These are phyloP conservation scores for Chrysolina oricalcia DNA, from an alignment of 2,888 invertebrate genomes.

Conservation along the genomic window DNA sequence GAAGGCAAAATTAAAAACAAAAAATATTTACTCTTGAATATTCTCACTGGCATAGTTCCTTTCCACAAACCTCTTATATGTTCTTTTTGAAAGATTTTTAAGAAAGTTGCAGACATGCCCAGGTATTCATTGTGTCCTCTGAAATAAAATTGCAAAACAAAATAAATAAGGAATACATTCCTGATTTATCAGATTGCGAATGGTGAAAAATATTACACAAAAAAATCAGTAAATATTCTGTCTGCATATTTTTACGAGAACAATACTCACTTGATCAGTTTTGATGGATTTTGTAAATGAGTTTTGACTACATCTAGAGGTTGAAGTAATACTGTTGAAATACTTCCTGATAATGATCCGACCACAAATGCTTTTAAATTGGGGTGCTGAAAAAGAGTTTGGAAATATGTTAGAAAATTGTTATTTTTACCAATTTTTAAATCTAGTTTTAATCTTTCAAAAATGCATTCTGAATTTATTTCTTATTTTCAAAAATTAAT, in stretches of 20 bases:
- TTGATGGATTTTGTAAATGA: constrained; percentile 38
- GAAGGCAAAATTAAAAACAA: neutral
- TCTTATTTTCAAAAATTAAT: too few species aligned
- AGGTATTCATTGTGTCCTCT: constrained; percentile 19
- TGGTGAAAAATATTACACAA: neutral
- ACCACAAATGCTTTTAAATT: constrained; percentile 35
- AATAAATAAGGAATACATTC: too few species aligned
- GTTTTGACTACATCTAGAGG: constrained; percentile 42
- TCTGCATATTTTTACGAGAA: neutral
- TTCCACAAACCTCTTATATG: constrained; percentile 39
- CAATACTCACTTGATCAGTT: constrained; percentile 26
- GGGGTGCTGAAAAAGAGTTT: constrained; percentile 35
- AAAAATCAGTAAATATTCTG: constrained; percentile 9
- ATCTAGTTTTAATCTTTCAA: too few species aligned
- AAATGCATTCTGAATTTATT: too few species aligned
- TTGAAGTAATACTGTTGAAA: constrained; percentile 36
- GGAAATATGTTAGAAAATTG: neutral
- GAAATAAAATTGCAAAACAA: constrained; percentile 8
- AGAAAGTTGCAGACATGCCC: constrained; percentile 23
- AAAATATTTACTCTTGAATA: neutral
- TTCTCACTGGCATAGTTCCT: constrained; percentile 39
- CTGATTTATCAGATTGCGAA: too few species aligned
- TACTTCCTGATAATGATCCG: constrained; percentile 40
- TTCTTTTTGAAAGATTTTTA: constrained; percentile 38
- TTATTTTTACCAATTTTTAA: too few species aligned